Conservation (phyloP, 2,113 vertebrate species). For the Callopanchax toddi region DNA sequence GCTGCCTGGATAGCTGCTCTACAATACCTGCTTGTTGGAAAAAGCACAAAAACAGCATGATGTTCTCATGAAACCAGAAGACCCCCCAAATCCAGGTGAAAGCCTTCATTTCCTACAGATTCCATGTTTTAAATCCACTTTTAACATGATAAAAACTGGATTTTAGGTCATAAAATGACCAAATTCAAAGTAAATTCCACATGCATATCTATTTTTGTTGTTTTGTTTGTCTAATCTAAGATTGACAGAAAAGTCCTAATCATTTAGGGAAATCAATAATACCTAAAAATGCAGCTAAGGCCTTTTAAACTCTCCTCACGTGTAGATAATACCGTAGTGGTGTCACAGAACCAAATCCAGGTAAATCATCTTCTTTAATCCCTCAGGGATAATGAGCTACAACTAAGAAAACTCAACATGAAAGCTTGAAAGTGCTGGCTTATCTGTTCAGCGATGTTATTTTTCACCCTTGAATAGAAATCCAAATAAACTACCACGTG, state of each 20-base stretch:
- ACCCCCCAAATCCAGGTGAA: conserved; percentile 51
- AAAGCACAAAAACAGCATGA: conserved; percentile 21
- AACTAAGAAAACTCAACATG: conserved; percentile 1
- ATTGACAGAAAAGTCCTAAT: not conserved
- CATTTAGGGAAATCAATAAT: not conserved
- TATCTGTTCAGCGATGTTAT: conserved; percentile 8
- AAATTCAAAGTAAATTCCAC: no score
- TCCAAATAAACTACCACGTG: conserved; percentile 17
- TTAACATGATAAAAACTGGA: conserved; percentile 17
- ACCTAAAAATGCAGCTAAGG: conserved; percentile 6
- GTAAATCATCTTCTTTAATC: conserved; percentile 6
- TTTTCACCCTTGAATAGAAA: conserved; percentile 7
- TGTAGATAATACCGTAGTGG: not conserved
- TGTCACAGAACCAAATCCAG: not conserved
- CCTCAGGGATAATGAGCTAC: not conserved
- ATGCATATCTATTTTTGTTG: no score
- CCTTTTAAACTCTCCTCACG: conserved; percentile 7
- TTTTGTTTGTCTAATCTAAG: conserved; percentile 19
- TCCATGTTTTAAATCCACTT: conserved; percentile 52
- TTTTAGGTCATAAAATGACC: no score
- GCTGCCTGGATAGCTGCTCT: conserved; percentile 15
- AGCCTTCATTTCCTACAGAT: conserved; percentile 56
- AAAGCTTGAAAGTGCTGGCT: not conserved
- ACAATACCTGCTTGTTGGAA: conserved; percentile 45
- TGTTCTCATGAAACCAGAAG: conserved; percentile 61